These are phyloP conservation scores for Plagodis pulveraria DNA, from an alignment of 2,888 invertebrate genomes.

Conservation along the genomic window DNA sequence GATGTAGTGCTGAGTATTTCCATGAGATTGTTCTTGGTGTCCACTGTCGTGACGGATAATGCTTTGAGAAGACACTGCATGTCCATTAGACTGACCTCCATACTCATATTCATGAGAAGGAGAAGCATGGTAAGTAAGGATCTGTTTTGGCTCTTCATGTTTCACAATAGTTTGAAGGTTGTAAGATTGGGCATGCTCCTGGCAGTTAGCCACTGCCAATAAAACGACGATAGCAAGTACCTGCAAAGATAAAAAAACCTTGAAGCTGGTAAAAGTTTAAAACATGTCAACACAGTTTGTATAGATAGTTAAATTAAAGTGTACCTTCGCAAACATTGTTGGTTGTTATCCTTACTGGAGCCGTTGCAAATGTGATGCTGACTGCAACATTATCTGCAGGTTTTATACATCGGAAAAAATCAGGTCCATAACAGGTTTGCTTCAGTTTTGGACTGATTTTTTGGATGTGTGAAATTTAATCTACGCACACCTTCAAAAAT, in stretches of 20 bases:
- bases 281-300: background rate
- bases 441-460: constrained; percentile 42
- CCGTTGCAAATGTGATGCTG: constrained; percentile 50
- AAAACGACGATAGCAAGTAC: constrained; percentile 41
- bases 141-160: constrained; percentile 54
- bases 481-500: constrained; percentile 45
- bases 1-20: constrained; percentile 30
- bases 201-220: constrained; percentile 47
- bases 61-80: constrained; percentile 56
- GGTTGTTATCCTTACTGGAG: constrained; percentile 48
- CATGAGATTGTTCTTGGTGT: constrained; percentile 34
- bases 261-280: background rate
- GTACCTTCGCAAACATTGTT: constrained; percentile 47
- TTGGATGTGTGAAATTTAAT: constrained; percentile 44
- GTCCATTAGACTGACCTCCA: constrained; percentile 42
- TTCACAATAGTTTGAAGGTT: constrained; percentile 52
- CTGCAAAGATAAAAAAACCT: constrained; percentile 39
- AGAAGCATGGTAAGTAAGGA: constrained; percentile 31
- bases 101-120: constrained; percentile 35
- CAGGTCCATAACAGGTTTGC: constrained; percentile 52
- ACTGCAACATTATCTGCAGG: constrained; percentile 42
- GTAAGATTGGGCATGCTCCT: constrained; percentile 51
- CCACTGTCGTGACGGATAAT: constrained; percentile 46
- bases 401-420: constrained; percentile 61
- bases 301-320: constrained; percentile 8